These are phyloP conservation scores for Drosophila pandora DNA, from an alignment of 1,140 invertebrate genomes.

Conservation along the genomic window DNA sequence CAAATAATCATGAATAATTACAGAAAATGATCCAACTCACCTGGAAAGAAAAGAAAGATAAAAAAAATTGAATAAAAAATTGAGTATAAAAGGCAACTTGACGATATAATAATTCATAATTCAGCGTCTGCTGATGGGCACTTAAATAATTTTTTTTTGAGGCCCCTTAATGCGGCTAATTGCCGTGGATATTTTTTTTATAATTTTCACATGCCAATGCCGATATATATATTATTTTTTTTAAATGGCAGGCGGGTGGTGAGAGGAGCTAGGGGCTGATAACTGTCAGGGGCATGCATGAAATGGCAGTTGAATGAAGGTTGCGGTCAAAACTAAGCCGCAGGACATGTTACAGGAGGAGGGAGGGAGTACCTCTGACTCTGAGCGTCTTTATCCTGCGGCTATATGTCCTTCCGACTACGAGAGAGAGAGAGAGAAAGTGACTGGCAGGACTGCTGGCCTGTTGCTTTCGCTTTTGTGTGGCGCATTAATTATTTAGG, in stretches of 20 bases:
- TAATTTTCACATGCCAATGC: slow-evolving; percentile 29
- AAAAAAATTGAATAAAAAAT: slow-evolving; percentile 1
- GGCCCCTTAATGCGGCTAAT: slow-evolving; percentile 64
- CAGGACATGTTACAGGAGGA: neutral
- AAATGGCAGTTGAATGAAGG: slow-evolving; percentile 52
- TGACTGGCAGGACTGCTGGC: slow-evolving; percentile 12
- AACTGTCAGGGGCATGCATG: slow-evolving; percentile 59
- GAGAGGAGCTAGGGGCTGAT: slow-evolving; percentile 40
- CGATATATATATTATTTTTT: neutral
- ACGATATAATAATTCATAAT: slow-evolving; percentile 37
- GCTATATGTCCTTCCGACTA: slow-evolving; percentile 17
- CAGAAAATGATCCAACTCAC: slow-evolving; percentile 25
- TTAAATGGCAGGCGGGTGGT: slow-evolving; percentile 3
- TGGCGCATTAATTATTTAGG: slow-evolving; percentile 69
- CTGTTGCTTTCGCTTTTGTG: slow-evolving; percentile 64
- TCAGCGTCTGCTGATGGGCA: slow-evolving; percentile 39
- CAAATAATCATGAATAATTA: neutral
- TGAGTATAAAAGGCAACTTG: neutral
- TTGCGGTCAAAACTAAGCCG: slow-evolving; percentile 62
- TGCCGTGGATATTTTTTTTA: slow-evolving; percentile 44
- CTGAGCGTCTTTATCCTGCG: slow-evolving; percentile 34
- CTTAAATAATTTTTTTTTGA: slow-evolving; percentile 62
- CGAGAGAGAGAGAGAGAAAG: too few relatives aligned
- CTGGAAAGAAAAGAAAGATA: slow-evolving; percentile 35
- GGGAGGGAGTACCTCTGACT: neutral